These are phyloP conservation scores for Chiroxiphia lanceolata DNA, from an alignment of 2,797 vertebrate species.

Conservation along the genomic window DNA sequence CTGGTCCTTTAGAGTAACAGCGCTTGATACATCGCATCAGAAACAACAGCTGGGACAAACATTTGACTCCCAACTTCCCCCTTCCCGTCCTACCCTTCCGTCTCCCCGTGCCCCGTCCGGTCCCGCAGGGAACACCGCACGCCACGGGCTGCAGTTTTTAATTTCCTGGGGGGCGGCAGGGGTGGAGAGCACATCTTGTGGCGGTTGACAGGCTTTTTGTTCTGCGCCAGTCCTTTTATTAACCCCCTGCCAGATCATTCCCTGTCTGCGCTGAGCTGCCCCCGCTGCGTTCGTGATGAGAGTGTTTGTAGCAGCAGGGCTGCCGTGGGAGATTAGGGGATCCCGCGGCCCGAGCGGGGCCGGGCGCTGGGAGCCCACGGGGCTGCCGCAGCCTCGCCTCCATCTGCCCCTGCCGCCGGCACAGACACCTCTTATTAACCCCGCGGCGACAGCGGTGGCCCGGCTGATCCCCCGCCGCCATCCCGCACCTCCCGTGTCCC, in stretches of 20 bases:
- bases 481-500: not conserved
- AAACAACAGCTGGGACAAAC: not conserved
- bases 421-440: not conserved
- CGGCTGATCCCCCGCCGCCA: not conserved
- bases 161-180: slow-evolving; percentile 29
- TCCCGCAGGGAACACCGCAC: not conserved
- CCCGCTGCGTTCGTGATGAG: slow-evolving; percentile 68
- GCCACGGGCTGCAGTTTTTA: slow-evolving; percentile 24
- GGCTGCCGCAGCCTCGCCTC: slow-evolving; percentile 11
- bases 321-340: slow-evolving; percentile 66
- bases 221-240: slow-evolving; percentile 57
- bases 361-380: not conserved
- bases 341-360: slow-evolving; percentile 40
- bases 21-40: not conserved
- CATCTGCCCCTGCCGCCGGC: slow-evolving; percentile 29
- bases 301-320: slow-evolving; percentile 51
- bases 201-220: slow-evolving; percentile 57
- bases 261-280: slow-evolving; percentile 19
- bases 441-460: not conserved
- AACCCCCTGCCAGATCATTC: slow-evolving; percentile 62
- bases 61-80: not conserved
- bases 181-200: slow-evolving; percentile 40
- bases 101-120: not conserved
- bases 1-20: not conserved
- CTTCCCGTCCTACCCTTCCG: not conserved